Base-by-base conservation (phyloP, 2,113 vertebrate genomes). In the Sylvilagus bachmani region DNA sequence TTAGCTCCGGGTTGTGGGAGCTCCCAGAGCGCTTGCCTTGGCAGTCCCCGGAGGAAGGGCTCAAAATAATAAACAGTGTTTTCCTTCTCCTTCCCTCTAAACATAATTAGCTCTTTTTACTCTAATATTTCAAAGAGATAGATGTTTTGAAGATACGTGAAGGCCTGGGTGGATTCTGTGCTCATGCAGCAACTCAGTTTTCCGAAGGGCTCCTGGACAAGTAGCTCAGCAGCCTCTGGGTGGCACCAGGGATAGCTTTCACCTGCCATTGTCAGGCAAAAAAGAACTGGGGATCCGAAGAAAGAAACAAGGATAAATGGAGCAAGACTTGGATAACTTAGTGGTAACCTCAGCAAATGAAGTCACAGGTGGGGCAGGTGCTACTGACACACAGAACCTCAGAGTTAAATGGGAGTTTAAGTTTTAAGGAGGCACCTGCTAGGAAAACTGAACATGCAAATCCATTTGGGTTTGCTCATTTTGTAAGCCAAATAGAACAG, bases 51-150 rank as follows among this genome's bases (percentile, higher is more conserved):
- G 89, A 93, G 91, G 44, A 91, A 90, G 22, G n/a, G 3, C 93
- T 89, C 64, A 31, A 96, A 96, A 94, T 67, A 73, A 96, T 66
- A 78, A 93, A 88, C 62, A 93, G 49, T 71, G 80, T 33, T 80
- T 92, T 88, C 36, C 33, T 22, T 87, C 29, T 91, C 36, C 25
- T 29, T 29, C 21, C 24, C 79, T 80, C 64, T 67, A 71, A 88
- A 80, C 64, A 89, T n/a, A 96, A 90, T 84, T 83, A 84, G 33
- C 44, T 84, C 31, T 93, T 91, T 81, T 78, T 49, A 95, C 94
- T 93, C 92, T 83, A 86, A 78, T 22, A 36, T 84, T 86, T 91
- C 73, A 92, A 64, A 80, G 44, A 88, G 69, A 77, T 19, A 95
- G 27, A 24, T 10, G 44, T 27, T 69, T 88, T 38, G 64, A 90